Base-by-base conservation (phyloP, 92 coral and sea anemone genomes). In the Porites rus region DNA sequence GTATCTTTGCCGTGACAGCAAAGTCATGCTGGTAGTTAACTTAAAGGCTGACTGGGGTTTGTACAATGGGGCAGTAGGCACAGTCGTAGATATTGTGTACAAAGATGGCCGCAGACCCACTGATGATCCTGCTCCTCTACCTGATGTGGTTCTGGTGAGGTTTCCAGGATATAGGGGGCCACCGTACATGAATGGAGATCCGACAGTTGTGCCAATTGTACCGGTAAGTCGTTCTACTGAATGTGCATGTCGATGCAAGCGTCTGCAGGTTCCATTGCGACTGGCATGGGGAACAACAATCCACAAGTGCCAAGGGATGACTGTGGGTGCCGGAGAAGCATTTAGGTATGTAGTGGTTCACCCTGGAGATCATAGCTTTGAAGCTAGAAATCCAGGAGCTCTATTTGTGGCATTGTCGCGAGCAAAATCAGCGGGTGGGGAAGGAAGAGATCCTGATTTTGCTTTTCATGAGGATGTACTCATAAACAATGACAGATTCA, bases 391-490 rank as follows among this genome's bases (percentile, higher is more conserved):
- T 64, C 87, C 87, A 19, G 91, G 91, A 13, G 87, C 92, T 10
- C 56, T 84, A 51, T 83, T 83, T 11, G 88, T 77, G 18, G 82
- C 88, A 19, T 62, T 83, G 69, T 83, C 88, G 38, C 5, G 81
- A 70, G 92, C 92, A 10, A 88, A 82, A 80, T 86, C 79, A n/a
- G 81, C 90, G 12, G 86, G 90, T 50, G 74, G 85, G 1, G 16
- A 50, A 79, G 54, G 73, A 0, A 22, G 18, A 10, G 85, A 88
- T 70, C 88, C 92, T 17, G 88, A 88, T 54, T 88, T 88, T 71
- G 91, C 91, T 10, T 56, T 56, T 14, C 61, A 11, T 14, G 61
- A 56, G 14, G 61, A 56, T 14, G 11, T 56, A 10, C 14, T 56
- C 4, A 14, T 14, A 56, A 14, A 56, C 16, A 14, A 56, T 10